Base-by-base conservation (phyloP, 2,797 vertebrate species). In the Schizopygopsis pylzovi region DNA sequence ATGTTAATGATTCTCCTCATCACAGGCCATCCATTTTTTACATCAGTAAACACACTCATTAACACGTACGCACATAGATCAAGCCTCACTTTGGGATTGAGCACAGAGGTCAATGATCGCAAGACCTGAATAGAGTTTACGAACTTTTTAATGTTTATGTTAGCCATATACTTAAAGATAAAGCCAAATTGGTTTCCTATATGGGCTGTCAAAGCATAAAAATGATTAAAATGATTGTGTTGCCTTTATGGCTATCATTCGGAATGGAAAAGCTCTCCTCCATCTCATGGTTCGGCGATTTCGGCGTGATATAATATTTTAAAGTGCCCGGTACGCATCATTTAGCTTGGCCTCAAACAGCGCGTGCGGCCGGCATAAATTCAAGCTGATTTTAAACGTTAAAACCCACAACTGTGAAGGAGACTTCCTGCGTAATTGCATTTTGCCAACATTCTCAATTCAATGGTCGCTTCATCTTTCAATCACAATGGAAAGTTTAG, bases 1-100 rank as follows among this genome's bases (percentile, higher is more conserved):
- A 87, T 84, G 85, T 71, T 89, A 89, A 87, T 88, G 83, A 84
- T 37, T 41, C 72, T 43, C 65, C 80, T 87, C 76, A 77, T 86
- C 86, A 87, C 9, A 41, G 22, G 43, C 49, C 39, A 78, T 25
- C 47, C 72, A 37, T 87, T 81, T 86, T 78, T 84, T 81, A 80
- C 61, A 47, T 45, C 65, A 56, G 73, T 86, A 83, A 90, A 88
- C 87, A 85, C 68, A 79, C 83, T 79, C 86, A 84, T 75, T 73
- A 79, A 16, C 12, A 22, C 67, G 33, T 16, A 82, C 28, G 13
- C 28, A 28, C 47, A 52, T 49, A 78, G n/a, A 83, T 81, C 82
- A 73, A 71, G 73, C 20, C 22, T 2, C 61, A 25, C 79, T 81
- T 68, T 28, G 54, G 59, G 59, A 56, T 11, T 4, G 16, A 45